Percentiles rank a stretch among this genome's conserved stretches.
Conservation (phyloP, 1,140 invertebrate genomes). For the Vanessa tameamea region DNA sequence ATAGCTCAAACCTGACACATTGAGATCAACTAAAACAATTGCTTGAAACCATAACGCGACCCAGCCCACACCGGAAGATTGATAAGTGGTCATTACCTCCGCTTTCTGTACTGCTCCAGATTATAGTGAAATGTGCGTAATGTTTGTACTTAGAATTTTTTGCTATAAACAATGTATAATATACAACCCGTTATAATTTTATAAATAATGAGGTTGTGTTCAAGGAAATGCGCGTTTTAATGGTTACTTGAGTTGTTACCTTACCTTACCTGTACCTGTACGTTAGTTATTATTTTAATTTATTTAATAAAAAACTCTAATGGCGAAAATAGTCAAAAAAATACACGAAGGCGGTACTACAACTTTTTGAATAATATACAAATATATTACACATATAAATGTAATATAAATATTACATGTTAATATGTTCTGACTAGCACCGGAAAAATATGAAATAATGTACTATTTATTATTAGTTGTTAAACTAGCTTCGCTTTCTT, state of each 20-base stretch:
- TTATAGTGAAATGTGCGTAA: constrained; percentile 12
- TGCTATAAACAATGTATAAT: constrained; percentile 6
- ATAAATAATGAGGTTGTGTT: neutral
- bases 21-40: constrained; percentile 17
- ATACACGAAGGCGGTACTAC: no score
- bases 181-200: constrained; percentile 1
- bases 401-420: no score
- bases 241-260: neutral
- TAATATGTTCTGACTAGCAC: no score
- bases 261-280: no score
- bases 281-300: no score
- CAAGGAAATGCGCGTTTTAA: neutral
- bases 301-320: no score
- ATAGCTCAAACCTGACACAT: neutral
- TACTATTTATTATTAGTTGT: no score
- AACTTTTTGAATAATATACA: no score
- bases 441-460: no score
- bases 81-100: constrained; percentile 31
- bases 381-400: no score
- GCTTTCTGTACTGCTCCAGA: constrained; percentile 20
- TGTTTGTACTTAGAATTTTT: constrained; percentile 2
- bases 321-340: no score
- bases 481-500: no score
- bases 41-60: constrained; percentile 21
- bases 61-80: constrained; percentile 24